Percentiles rank a stretch among this genome's conserved stretches.
Conservation (phyloP, 1,140 invertebrate genomes). For the Phthorimaea operculella region DNA sequence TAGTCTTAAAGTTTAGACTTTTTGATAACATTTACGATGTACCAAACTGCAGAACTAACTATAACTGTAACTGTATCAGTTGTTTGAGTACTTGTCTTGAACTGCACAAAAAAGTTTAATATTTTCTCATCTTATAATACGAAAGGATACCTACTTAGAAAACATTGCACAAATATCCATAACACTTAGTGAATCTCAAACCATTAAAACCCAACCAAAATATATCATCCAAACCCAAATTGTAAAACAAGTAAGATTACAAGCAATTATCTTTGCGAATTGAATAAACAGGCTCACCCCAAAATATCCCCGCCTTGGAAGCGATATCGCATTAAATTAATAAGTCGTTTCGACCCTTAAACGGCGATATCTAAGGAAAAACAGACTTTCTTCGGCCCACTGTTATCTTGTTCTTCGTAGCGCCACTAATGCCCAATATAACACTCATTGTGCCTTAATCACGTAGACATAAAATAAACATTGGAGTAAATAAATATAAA, state of each 20-base stretch:
- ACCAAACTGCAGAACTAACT: too few relatives aligned
- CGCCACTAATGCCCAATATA: conserved; percentile 29
- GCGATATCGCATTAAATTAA: conserved; percentile 25
- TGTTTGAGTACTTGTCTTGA: too few relatives aligned
- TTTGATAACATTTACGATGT: too few relatives aligned
- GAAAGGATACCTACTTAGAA: too few relatives aligned
- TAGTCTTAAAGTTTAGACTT: too few relatives aligned
- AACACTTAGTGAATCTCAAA: too few relatives aligned
- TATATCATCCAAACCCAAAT: conserved; percentile 6
- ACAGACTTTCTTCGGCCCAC: conserved; percentile 15
- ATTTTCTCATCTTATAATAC: too few relatives aligned
- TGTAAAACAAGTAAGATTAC: conserved; percentile 21
- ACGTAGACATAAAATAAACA: background rate
- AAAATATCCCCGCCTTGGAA: conserved; percentile 11
- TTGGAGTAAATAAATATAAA: background rate
- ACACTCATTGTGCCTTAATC: conserved; percentile 22
- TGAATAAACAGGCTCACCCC: conserved; percentile 19
- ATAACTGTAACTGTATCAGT: too few relatives aligned
- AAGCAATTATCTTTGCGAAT: conserved; percentile 21
- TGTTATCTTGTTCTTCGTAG: conserved; percentile 8
- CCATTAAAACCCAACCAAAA: background rate
- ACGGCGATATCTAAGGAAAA: conserved; percentile 19
- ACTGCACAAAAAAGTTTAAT: too few relatives aligned
- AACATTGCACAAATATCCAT: too few relatives aligned
- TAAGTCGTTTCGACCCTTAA: conserved; percentile 19